A percentile compares a stretch with the other conserved stretches of the same genome.
These are phyloP conservation scores for Arremon aurantiirostris DNA, from an alignment of 2,797 vertebrate genomes.

Conservation along the genomic window DNA sequence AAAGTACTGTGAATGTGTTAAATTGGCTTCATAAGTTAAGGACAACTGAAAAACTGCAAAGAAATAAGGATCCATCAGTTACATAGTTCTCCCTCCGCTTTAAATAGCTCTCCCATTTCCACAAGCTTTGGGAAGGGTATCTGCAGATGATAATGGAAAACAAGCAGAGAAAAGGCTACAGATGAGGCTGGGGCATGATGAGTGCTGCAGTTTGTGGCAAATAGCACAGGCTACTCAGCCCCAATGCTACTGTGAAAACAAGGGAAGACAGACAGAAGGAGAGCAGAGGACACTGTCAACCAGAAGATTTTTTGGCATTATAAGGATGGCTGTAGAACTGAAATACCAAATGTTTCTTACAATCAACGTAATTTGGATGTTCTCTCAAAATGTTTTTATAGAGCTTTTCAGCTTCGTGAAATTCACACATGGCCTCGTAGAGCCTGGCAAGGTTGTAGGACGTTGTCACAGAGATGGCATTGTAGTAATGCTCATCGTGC, in stretches of 20 bases:
- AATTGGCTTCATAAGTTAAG: neutral
- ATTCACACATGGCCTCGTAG: constrained; percentile 98
- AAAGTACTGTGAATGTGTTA: neutral
- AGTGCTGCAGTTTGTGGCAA: neutral
- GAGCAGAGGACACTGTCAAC: neutral
- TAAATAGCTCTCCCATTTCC: neutral
- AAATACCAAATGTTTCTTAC: constrained; percentile 77
- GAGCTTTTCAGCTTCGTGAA: constrained; percentile 96
- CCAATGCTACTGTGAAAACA: neutral
- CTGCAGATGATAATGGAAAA: neutral
- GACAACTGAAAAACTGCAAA: neutral
- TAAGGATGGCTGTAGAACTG: neutral
- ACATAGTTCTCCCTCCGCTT: neutral
- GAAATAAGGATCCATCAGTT: neutral
- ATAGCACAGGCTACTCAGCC: neutral
- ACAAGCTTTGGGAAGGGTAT: neutral
- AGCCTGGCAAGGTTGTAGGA: constrained; percentile 97
- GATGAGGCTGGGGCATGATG: neutral
- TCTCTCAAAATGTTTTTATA: constrained; percentile 98
- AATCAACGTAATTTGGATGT: constrained; percentile 98
- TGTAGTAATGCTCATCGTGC: constrained; percentile 98
- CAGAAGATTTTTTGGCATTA: neutral
- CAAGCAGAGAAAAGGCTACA: neutral
- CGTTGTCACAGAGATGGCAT: constrained; percentile 97
- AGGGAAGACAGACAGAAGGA: neutral